Evolutionary conservation across 2,888 invertebrate genomes (phyloP).

Genomic region (Euclidia mi): DNA sequence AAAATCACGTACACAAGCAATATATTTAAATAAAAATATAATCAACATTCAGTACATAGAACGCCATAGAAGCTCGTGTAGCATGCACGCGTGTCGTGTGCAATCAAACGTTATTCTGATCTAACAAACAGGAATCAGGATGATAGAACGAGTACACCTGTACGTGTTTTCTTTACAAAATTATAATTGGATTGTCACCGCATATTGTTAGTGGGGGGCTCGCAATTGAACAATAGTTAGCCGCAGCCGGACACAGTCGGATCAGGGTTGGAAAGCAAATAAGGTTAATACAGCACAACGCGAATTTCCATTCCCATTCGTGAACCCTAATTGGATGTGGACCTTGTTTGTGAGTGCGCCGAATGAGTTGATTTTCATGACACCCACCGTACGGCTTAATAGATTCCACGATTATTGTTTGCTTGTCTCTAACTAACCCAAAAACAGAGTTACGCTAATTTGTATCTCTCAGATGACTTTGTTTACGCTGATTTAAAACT

Average conservation of each 20-base stretch:
- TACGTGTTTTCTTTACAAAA: conserved; percentile 37
- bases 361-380: conserved; percentile 70
- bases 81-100: conserved; percentile 5
- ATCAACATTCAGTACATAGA: not conserved
- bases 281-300: conserved; percentile 64
- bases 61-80: not conserved
- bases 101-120: conserved; percentile 16
- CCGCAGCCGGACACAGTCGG: conserved; percentile 46
- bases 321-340: conserved; percentile 65
- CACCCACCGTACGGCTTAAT: conserved; percentile 53
- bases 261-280: conserved; percentile 57
- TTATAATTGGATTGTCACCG: conserved; percentile 42
- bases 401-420: conserved; percentile 64
- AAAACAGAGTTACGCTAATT: conserved; percentile 32
- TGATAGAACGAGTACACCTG: conserved; percentile 9
- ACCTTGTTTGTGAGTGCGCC: conserved; percentile 52
- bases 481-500: not conserved
- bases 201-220: conserved; percentile 27
- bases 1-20: not conserved
- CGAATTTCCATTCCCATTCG: conserved; percentile 66
- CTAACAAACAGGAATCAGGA: conserved; percentile 9
- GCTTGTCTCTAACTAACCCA: conserved; percentile 61
- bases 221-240: conserved; percentile 45
- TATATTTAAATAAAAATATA: conserved; percentile 1
- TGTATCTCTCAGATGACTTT: not conserved